Evolutionary conservation across 1,140 invertebrate species (phyloP).

Genomic region (Amyelois transitella): DNA sequence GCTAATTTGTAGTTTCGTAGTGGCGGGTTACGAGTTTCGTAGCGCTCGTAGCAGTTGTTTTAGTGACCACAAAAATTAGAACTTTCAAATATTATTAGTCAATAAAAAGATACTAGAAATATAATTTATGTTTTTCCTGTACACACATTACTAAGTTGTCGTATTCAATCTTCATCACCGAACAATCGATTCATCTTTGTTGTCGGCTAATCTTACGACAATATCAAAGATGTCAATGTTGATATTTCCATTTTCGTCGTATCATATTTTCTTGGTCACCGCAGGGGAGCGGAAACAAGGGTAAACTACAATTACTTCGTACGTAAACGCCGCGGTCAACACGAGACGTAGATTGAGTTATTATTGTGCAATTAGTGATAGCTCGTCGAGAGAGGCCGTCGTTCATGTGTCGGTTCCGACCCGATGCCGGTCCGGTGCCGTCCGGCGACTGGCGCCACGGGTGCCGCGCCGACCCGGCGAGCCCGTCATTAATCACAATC

Average conservation of each 20-base stretch:
- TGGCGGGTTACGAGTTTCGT: background rate
- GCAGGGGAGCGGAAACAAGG: background rate
- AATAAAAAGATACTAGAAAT: background rate
- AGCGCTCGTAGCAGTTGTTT: background rate
- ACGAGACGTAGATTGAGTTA: slow-evolving; percentile 52
- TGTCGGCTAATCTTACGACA: background rate
- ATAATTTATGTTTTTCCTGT: background rate
- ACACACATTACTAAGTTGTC: background rate
- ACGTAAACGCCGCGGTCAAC: slow-evolving; percentile 26
- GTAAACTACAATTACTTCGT: background rate
- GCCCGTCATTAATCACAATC: slow-evolving; percentile 70
- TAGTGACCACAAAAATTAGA: background rate
- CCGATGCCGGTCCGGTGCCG: background rate
- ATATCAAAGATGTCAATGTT: background rate
- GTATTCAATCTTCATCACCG: background rate
- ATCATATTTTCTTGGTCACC: background rate
- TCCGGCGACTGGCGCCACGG: slow-evolving; percentile 38
- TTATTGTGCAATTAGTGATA: slow-evolving; percentile 57
- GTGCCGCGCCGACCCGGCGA: slow-evolving; percentile 22
- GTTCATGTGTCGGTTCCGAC: slow-evolving; percentile 8
- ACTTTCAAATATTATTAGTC: background rate
- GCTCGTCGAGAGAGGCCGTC: slow-evolving; percentile 26
- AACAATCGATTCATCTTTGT: background rate
- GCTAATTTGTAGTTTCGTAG: no score
- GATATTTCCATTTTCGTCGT: background rate